Base-by-base conservation (phyloP, 2,797 vertebrate species). In the Zonotrichia albicollis region DNA sequence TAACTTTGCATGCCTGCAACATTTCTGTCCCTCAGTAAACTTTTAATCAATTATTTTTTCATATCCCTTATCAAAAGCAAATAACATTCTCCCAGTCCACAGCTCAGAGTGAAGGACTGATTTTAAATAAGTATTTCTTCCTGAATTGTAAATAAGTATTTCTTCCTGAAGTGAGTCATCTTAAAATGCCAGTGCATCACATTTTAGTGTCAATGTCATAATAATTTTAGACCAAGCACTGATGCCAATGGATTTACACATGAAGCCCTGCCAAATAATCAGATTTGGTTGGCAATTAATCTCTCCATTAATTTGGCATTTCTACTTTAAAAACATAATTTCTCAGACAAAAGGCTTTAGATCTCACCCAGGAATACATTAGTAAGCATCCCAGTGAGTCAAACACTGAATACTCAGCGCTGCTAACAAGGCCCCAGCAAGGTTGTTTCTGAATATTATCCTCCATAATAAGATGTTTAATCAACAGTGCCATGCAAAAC, bases 121-220 rank as follows among this genome's bases (percentile, higher is more conserved):
- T 87, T 94, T 89, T 83, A 68, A 89, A 92, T 75, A 30, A 61
- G 42, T 58, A 58, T 58, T 84, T 90, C 77, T 78, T 82, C 42
- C 77, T 77, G 13, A 92, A 88, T n/a, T n/a, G n/a, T 83, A 68
- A 89, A 92, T 75, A 30, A 61, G 42, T 58, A 58, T 58, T 84
- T 90, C 77, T 78, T 82, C 42, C 77, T 77, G 13, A 92, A 88
- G n/a, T 84, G 87, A 93, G 51, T 94, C 68, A 95, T 82, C 76
- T 82, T 80, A 91, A 94, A 84, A 95, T 68, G 68, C 53, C 72
- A 90, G 25, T 61, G 50, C 45, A 87, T 87, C 74, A 61, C 32
- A 85, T 66, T 91, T 94, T 60, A 84, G 38, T 48, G 88, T 67
- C 82, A 88, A 75, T 70, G 76, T 16, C 70, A 93, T 53, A 45